Evolutionary conservation across 2,113 vertebrate genomes (phyloP).

Genomic region (Phrynocephalus versicolor): DNA sequence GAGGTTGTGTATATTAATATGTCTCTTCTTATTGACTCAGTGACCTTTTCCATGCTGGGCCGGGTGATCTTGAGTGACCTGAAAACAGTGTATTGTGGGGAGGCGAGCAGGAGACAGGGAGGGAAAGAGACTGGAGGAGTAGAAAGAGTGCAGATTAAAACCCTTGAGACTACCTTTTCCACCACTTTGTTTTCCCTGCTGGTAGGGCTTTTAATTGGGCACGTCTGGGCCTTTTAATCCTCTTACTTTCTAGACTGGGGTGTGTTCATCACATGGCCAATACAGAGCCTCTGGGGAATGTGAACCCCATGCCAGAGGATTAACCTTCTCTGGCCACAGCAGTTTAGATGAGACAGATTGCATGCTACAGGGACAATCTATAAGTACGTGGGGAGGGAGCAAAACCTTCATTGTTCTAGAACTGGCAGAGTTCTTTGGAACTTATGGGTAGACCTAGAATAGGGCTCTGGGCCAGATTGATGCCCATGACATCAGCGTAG

Average conservation of each 20-base stretch:
- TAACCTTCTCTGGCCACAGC: background rate
- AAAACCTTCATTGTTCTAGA: background rate
- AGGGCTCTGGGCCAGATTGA: background rate
- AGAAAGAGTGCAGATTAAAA: background rate
- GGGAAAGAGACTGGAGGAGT: background rate
- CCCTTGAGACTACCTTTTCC: background rate
- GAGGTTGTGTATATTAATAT: too few relatives aligned
- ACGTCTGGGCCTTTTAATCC: slow-evolving; percentile 12
- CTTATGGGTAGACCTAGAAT: background rate
- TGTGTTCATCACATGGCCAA: background rate
- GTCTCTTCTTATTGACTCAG: too few relatives aligned
- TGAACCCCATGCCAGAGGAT: slow-evolving; percentile 11
- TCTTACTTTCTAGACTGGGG: slow-evolving; percentile 18
- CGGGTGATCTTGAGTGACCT: background rate
- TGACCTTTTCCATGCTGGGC: too few relatives aligned
- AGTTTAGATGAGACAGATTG: background rate
- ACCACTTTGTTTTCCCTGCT: background rate
- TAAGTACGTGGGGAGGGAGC: background rate
- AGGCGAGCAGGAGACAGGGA: background rate
- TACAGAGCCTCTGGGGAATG: slow-evolving; percentile 27
- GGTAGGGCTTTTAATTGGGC: slow-evolving; percentile 2
- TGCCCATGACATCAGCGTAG: background rate
- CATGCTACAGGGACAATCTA: background rate
- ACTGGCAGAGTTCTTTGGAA: background rate
- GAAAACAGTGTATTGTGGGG: background rate